These are phyloP conservation scores for Micrastur ruficollis DNA, from an alignment of 2,797 vertebrate species.

Conservation along the genomic window DNA sequence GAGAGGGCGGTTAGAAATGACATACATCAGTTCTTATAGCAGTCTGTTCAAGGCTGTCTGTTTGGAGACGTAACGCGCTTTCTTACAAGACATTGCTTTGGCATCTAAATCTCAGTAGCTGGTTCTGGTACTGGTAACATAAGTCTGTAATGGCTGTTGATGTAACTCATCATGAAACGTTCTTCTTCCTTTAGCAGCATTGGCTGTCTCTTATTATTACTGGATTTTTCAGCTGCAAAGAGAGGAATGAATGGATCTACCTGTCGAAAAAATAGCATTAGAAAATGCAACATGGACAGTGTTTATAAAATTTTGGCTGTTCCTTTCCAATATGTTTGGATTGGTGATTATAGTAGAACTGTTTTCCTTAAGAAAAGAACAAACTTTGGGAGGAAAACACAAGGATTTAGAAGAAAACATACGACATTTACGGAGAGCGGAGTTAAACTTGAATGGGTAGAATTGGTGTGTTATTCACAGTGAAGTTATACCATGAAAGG, in stretches of 20 bases:
- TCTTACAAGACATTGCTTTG: slow-evolving; percentile 43
- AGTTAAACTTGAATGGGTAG: background rate
- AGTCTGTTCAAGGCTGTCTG: slow-evolving; percentile 43
- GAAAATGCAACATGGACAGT: background rate
- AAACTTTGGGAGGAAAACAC: background rate
- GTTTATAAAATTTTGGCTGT: background rate
- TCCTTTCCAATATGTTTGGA: background rate
- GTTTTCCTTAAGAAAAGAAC: background rate
- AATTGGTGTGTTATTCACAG: background rate
- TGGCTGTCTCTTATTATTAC: slow-evolving; percentile 52
- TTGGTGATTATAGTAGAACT: background rate
- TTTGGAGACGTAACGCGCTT: background rate
- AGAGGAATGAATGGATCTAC: background rate
- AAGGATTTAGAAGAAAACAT: background rate
- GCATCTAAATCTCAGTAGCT: slow-evolving; percentile 54
- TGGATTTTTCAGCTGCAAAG: background rate
- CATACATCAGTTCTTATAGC: slow-evolving; percentile 52
- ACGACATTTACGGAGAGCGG: background rate
- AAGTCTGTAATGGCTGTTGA: slow-evolving; percentile 53
- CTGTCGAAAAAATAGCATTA: background rate
- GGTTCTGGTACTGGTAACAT: slow-evolving; percentile 57
- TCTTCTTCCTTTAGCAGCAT: slow-evolving; percentile 34
- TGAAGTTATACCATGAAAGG: background rate
- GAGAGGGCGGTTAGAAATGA: slow-evolving; percentile 32
- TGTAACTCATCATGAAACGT: slow-evolving; percentile 36